Evolutionary conservation across 2,888 invertebrate species (phyloP).

Genomic region (Diaprepes abbreviatus): DNA sequence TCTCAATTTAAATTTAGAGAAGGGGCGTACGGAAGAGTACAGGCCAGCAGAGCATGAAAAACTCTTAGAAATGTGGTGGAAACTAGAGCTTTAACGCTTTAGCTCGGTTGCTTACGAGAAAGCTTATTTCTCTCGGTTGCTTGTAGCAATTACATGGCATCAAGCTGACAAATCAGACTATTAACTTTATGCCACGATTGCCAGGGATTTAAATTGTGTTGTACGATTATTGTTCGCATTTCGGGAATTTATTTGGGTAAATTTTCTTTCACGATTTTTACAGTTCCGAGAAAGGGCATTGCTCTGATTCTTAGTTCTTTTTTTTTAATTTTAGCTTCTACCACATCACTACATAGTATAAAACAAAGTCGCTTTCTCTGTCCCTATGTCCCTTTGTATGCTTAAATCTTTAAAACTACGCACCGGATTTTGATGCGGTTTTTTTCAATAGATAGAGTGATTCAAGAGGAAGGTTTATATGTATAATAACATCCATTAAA

Average conservation of each 20-base stretch:
- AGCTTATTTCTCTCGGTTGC: conserved; percentile 43
- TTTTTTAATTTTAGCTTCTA: too few species aligned
- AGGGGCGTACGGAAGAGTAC: conserved; percentile 19
- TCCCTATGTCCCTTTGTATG: too few species aligned
- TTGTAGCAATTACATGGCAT: conserved; percentile 41
- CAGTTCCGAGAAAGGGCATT: too few species aligned
- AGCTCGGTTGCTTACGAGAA: conserved; percentile 42
- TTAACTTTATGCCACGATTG: conserved; percentile 38
- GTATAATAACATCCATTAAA: too few species aligned
- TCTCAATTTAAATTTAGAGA: conserved; percentile 26
- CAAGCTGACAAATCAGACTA: conserved; percentile 45
- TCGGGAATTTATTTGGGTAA: not conserved
- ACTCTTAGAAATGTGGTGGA: conserved; percentile 45
- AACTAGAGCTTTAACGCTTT: conserved; percentile 44
- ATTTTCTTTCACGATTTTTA: too few species aligned
- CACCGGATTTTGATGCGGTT: too few species aligned
- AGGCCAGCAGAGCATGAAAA: conserved; percentile 35
- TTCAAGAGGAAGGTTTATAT: too few species aligned
- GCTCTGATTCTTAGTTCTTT: too few species aligned
- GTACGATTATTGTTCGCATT: conserved; percentile 18
- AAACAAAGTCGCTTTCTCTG: too few species aligned
- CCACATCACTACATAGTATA: too few species aligned
- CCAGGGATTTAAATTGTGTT: conserved; percentile 39
- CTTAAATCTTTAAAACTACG: too few species aligned
- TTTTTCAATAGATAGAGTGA: too few species aligned